These are phyloP conservation scores for Andrena hattorfiana DNA, from an alignment of 2,888 invertebrate species.

Conservation along the genomic window DNA sequence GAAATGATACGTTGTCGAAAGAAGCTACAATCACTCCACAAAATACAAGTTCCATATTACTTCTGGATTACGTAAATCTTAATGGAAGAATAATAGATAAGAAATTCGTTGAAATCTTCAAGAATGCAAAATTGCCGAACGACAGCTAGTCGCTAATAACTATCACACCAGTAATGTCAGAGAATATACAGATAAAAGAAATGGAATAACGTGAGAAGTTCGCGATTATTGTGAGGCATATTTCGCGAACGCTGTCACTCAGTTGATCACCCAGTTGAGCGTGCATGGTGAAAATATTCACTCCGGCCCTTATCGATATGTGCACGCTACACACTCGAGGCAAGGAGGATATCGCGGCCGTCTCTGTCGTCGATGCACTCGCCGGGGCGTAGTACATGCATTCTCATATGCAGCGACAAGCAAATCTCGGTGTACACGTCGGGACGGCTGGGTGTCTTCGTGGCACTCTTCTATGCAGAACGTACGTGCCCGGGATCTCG, in stretches of 20 bases:
- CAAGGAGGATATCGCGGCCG: constrained; percentile 22
- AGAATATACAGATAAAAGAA: not conserved
- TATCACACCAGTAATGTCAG: not conserved
- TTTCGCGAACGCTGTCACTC: not conserved
- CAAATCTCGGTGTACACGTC: constrained; percentile 54
- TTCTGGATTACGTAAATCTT: too few species aligned
- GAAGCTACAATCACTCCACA: too few species aligned
- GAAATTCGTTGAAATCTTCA: too few species aligned
- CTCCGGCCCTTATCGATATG: constrained; percentile 19
- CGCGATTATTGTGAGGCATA: not conserved
- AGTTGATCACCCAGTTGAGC: not conserved
- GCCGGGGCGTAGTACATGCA: constrained; percentile 48
- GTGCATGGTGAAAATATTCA: constrained; percentile 27
- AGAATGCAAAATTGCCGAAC: too few species aligned
- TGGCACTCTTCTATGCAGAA: constrained; percentile 11
- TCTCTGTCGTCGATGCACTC: constrained; percentile 40
- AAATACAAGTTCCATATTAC: too few species aligned
- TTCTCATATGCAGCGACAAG: constrained; percentile 64
- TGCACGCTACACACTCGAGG: not conserved
- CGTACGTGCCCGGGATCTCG: constrained; percentile 53
- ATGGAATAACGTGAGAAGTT: not conserved
- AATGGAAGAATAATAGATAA: too few species aligned
- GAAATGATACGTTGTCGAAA: too few species aligned
- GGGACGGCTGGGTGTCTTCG: constrained; percentile 29
- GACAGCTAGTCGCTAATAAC: too few species aligned